Conservation (phyloP, 2,888 invertebrate genomes). For the Luperina nickerlii region DNA sequence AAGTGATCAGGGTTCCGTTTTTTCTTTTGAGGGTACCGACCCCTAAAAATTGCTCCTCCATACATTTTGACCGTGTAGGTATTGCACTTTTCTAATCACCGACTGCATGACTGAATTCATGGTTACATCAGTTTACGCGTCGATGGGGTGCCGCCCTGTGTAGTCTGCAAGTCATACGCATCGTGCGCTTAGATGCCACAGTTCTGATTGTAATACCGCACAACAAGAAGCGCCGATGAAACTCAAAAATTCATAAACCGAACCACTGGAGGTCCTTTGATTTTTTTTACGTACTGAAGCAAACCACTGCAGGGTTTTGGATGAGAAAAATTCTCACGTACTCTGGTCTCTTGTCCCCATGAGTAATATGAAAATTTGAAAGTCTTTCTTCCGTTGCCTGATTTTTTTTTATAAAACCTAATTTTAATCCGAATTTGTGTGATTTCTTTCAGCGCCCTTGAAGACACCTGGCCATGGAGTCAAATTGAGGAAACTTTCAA, state of each 20-base stretch:
- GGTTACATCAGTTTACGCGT: no score
- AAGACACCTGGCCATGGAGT: slow-evolving; percentile 78
- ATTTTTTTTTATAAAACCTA: no score
- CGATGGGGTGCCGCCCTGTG: no score
- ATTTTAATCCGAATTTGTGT: neutral
- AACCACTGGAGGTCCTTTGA: neutral
- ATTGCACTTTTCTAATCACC: no score
- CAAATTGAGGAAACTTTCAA: slow-evolving; percentile 72
- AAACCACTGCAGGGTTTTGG: neutral
- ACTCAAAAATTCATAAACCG: neutral
- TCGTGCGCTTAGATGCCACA: neutral
- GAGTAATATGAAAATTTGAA: neutral
- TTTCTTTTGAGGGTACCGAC: no score
- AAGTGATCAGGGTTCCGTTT: no score
- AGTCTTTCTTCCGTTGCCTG: no score
- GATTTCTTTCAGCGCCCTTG: slow-evolving; percentile 77
- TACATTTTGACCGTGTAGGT: no score
- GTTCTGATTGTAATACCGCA: neutral
- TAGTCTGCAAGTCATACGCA: neutral
- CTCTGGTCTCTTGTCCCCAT: neutral
- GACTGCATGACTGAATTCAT: no score
- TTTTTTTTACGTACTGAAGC: neutral
- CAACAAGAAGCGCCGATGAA: neutral
- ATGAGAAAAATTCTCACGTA: neutral
- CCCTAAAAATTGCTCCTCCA: no score